Evolutionary conservation across 2,888 invertebrate genomes (phyloP), one percentile per base, ranked within the genome.

Genomic region (Euspilapteryx auroguttella): DNA sequence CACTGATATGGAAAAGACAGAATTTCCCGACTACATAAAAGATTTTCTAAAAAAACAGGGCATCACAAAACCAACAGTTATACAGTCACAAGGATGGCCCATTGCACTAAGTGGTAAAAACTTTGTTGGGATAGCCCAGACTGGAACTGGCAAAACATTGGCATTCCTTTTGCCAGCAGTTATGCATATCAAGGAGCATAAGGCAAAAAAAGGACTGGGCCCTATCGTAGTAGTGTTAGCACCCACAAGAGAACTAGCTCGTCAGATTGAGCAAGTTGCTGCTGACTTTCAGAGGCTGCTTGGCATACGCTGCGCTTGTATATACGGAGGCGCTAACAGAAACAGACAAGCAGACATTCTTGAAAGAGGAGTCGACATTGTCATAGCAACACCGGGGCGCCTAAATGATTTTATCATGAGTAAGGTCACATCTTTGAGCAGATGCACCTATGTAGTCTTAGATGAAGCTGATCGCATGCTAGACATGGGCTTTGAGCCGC

Each of bases 401-500:
- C 64, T 94, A 25, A 87, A 92, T 42, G 93, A 94, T 51, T 89
- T 92, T 38, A 64, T 94, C 24, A 82, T 86, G 34, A 79, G 79
- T 32, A 84, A 81, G 30, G 80, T 79, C n/a, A 86, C 87, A 5
- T 85, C 83, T 51, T 56, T 89, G 29, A 69, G 76, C 3, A 78
- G 87, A 37, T 86, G 87, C 46, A 89, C 90, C 1, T 94, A 91
- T 62, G 73, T 94, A 31, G 91, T 93, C 1, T 61, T 93, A 32
- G 93, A 94, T 63, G 93, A 94, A 62, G 93, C 93, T 21, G 93
- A 96, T 55, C 80, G 95, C 34, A 96, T 96, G 95, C 69, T 96
- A 45, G 95, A 96, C 54, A 96, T 96, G 96, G 96, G 96, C 14
- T 96, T 96, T 63, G 95, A 96, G 53, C 95, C 95, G 1, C 95